phyloP scores from a whole-genome alignment of 2,797 vertebrate genomes.

The Tragopan temminckii region DNA sequence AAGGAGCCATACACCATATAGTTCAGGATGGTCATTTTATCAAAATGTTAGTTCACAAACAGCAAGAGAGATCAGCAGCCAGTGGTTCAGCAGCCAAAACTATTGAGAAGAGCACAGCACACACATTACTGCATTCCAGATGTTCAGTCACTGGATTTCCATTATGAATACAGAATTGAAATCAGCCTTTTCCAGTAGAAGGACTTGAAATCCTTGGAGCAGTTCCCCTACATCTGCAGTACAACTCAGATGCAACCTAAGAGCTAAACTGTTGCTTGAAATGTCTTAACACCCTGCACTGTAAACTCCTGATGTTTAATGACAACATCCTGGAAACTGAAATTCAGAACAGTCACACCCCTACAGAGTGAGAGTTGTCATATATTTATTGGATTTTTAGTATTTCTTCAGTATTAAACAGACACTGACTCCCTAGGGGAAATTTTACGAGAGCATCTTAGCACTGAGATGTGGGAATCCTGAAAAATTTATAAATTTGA shows the following conservation, averaged over 20 bases:
- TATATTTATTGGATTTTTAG: neutral
- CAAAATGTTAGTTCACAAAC: conserved; percentile 15
- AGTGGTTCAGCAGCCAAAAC: conserved; percentile 16
- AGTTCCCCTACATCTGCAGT: neutral
- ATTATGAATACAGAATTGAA: neutral
- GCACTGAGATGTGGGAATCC: neutral
- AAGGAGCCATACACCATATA: conserved; percentile 22
- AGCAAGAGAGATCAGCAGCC: conserved; percentile 6
- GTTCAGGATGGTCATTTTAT: neutral
- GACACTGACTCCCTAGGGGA: neutral
- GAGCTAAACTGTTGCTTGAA: neutral
- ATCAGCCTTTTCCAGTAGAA: neutral
- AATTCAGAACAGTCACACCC: neutral
- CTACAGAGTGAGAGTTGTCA: neutral
- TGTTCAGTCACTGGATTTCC: neutral
- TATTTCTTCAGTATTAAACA: neutral
- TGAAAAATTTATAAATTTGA: neutral
- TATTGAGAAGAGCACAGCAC: conserved; percentile 18
- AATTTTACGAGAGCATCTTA: neutral
- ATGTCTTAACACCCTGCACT: neutral
- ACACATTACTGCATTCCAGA: neutral
- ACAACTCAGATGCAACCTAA: neutral
- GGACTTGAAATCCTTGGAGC: neutral
- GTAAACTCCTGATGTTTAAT: neutral
- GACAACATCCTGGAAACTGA: neutral